These are phyloP conservation scores for Vultur gryphus DNA, from an alignment of 2,797 vertebrate genomes.

Conservation along the genomic window DNA sequence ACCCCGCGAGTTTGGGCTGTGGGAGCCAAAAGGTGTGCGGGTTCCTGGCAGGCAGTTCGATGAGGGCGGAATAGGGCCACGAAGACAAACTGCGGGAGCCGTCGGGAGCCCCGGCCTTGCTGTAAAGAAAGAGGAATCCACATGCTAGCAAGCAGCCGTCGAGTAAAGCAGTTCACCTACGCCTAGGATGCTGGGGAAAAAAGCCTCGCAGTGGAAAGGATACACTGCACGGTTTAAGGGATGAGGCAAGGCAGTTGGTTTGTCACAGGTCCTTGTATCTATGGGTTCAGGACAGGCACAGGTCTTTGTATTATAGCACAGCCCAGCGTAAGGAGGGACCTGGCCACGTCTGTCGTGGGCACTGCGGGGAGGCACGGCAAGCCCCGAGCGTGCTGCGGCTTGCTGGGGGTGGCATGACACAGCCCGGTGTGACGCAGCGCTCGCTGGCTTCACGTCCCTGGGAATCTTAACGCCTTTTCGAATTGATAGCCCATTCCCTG, in stretches of 20 bases:
- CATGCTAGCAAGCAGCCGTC: fast-evolving
- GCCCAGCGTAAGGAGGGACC: fast-evolving
- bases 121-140: background rate
- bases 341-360: fast-evolving
- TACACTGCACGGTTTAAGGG: fast-evolving
- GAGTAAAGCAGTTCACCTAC: background rate
- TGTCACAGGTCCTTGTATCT: background rate
- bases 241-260: background rate
- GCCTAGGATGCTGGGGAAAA: background rate
- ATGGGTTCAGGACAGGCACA: fast-evolving
- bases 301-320: fast-evolving
- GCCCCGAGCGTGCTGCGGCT: fast-evolving
- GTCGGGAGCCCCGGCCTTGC: fast-evolving
- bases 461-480: background rate
- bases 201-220: background rate
- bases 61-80: background rate
- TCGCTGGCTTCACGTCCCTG: background rate
- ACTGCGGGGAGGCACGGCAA: fast-evolving
- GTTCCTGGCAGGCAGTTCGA: background rate
- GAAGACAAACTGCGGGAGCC: background rate
- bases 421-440: fast-evolving
- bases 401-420: background rate
- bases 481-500: background rate
- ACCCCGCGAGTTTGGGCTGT: fast-evolving
- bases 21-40: fast-evolving